Percentiles rank a stretch among this genome's conserved stretches.
Evolutionary conservation across 2,888 invertebrate species (phyloP).

Genomic region (Ennomos erosarius): DNA sequence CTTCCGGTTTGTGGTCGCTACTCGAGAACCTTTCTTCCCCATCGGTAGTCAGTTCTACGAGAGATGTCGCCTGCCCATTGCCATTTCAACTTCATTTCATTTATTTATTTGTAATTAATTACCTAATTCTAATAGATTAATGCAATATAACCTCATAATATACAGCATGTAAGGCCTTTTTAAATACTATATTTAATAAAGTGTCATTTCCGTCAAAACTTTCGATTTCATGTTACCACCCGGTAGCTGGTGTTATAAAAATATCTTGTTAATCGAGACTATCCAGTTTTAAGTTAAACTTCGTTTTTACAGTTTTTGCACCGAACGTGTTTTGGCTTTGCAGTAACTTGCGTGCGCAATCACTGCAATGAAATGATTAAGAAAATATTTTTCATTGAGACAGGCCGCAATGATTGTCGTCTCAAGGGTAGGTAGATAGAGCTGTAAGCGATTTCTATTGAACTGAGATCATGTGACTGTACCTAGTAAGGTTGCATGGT

Average conservation of each 20-base stretch:
- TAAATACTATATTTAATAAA: not conserved
- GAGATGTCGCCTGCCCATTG: no score
- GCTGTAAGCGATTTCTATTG: conserved; percentile 52
- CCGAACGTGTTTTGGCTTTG: conserved; percentile 4
- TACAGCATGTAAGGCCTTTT: not conserved
- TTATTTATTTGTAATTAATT: not conserved
- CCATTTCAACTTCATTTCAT: no score
- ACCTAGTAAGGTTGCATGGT: conserved; percentile 32
- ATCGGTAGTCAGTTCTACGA: no score
- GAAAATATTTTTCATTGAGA: conserved; percentile 39
- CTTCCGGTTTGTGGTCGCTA: no score
- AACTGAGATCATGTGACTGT: conserved; percentile 44
- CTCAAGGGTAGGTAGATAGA: conserved; percentile 54
- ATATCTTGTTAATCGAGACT: conserved; percentile 8
- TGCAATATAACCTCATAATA: not conserved
- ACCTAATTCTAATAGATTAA: not conserved
- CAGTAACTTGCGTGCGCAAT: conserved; percentile 3
- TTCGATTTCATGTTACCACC: conserved; percentile 11
- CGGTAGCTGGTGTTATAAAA: conserved; percentile 11
- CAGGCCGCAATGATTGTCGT: conserved; percentile 36
- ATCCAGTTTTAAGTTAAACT: conserved; percentile 10
- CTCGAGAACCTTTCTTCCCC: no score
- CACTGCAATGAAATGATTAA: not conserved
- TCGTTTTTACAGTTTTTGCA: conserved; percentile 1
- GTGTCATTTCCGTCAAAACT: conserved; percentile 11